phyloP scores from a whole-genome alignment of 2,113 vertebrate species.

The Tautogolabrus adspersus region DNA sequence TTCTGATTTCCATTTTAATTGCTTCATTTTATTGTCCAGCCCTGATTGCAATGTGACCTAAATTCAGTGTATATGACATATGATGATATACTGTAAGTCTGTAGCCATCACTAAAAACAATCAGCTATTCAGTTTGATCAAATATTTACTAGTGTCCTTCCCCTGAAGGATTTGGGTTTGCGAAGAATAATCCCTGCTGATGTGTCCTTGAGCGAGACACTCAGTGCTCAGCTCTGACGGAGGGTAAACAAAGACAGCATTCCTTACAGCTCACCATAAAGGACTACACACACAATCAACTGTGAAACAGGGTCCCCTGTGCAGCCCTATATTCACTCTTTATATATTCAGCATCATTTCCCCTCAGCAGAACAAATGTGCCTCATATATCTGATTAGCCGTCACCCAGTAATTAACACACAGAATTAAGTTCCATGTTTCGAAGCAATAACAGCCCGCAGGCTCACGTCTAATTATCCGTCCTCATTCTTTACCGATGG shows the following conservation, averaged over 20 bases:
- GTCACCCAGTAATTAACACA: constrained; percentile 53
- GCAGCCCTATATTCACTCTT: constrained; percentile 21
- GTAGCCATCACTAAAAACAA: neutral
- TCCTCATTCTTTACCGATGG: constrained; percentile 85
- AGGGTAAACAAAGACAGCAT: constrained; percentile 19
- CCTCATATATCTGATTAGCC: constrained; percentile 56
- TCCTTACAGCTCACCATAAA: constrained; percentile 3
- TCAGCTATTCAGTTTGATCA: neutral
- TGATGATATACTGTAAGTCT: neutral
- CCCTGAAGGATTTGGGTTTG: constrained; percentile 7
- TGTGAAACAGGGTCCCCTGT: neutral
- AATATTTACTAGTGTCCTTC: constrained; percentile 18
- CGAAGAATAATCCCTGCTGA: constrained; percentile 21
- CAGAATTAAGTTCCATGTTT: constrained; percentile 53
- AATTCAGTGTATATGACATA: neutral
- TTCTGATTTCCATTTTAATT: too few relatives aligned
- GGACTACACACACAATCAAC: constrained; percentile 4
- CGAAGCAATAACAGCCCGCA: constrained; percentile 5
- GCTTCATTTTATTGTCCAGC: too few relatives aligned
- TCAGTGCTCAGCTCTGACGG: neutral
- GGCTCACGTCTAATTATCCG: constrained; percentile 49
- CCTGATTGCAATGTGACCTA: neutral
- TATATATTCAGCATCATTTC: constrained; percentile 10
- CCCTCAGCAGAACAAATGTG: constrained; percentile 35
- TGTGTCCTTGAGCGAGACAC: constrained; percentile 34